Percentiles rank a stretch among this genome's conserved stretches.
These are phyloP conservation scores for Agrochola lychnidis DNA, from an alignment of 2,888 invertebrate species.

Conservation along the genomic window DNA sequence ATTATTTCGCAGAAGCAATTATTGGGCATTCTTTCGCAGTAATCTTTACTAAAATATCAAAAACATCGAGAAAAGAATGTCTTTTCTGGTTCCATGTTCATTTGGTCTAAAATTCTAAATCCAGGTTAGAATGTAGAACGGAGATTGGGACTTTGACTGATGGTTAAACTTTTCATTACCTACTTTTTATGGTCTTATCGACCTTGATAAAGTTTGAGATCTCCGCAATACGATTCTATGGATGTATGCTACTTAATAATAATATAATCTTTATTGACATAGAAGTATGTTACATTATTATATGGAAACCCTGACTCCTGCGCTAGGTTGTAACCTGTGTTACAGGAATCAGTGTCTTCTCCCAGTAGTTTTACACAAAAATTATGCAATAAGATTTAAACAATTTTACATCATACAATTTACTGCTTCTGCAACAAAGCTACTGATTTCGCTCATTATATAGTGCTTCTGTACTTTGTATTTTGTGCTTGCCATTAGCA, in stretches of 20 bases:
- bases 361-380: too few relatives aligned
- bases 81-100: neutral
- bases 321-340: too few relatives aligned
- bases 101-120: neutral
- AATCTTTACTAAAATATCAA: neutral
- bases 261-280: too few relatives aligned
- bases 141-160: neutral
- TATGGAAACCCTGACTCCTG: too few relatives aligned
- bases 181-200: neutral
- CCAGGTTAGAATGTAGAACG: too few relatives aligned
- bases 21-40: neutral
- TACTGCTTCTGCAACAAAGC: too few relatives aligned
- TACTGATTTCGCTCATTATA: neutral
- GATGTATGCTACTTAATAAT: neutral
- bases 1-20: neutral
- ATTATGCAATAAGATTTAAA: too few relatives aligned
- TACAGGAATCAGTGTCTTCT: too few relatives aligned
- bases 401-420: too few relatives aligned
- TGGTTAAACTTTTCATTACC: neutral
- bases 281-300: too few relatives aligned
- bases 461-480: neutral
- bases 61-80: neutral
- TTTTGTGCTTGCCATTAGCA: slow-evolving; percentile 4
- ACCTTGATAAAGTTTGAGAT: neutral
- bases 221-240: neutral